These are phyloP conservation scores for Exaiptasia diaphana DNA, from an alignment of 64 coral and sea anemone genomes.

Conservation along the genomic window DNA sequence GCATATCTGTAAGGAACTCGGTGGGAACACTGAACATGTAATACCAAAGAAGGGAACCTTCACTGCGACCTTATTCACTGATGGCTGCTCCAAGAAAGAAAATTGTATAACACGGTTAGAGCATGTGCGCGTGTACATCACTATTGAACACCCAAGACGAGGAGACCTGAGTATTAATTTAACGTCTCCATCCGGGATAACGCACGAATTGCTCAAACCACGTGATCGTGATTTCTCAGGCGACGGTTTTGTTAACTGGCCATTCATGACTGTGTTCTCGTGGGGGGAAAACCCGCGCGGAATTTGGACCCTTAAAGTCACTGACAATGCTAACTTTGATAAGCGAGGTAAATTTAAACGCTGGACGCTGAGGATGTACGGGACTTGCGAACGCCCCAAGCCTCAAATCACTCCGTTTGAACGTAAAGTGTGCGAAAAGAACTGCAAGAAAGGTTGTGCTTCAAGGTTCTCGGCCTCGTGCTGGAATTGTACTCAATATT, in stretches of 20 bases:
- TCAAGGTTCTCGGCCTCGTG: slow-evolving; percentile 51
- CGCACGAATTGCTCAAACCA: slow-evolving; percentile 57
- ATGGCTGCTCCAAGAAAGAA: slow-evolving; percentile 48
- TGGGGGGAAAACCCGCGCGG: slow-evolving; percentile 90
- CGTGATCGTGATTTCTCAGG: slow-evolving; percentile 55
- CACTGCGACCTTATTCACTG: slow-evolving; percentile 45
- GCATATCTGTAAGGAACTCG: slow-evolving; percentile 77
- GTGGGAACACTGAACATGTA: slow-evolving; percentile 25
- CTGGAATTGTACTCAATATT: slow-evolving; percentile 59
- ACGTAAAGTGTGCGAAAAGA: slow-evolving; percentile 35
- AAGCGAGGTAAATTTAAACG: slow-evolving; percentile 59
- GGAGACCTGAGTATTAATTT: slow-evolving; percentile 74
- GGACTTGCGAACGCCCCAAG: slow-evolving; percentile 50
- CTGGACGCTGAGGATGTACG: slow-evolving; percentile 76
- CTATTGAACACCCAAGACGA: slow-evolving; percentile 59
- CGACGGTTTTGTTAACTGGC: slow-evolving; percentile 84
- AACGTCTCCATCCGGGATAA: slow-evolving; percentile 80
- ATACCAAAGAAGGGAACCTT: slow-evolving; percentile 54
- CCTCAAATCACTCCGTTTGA: slow-evolving; percentile 45
- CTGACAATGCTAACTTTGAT: slow-evolving; percentile 33
- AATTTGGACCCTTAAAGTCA: slow-evolving; percentile 66
- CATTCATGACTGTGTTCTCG: slow-evolving; percentile 92
- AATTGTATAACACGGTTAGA: slow-evolving; percentile 77
- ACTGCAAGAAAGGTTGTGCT: slow-evolving; percentile 66
- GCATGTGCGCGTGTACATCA: slow-evolving; percentile 85